Evolutionary conservation across 1,140 invertebrate genomes (phyloP).

Genomic region (Metaphire vulgaris): DNA sequence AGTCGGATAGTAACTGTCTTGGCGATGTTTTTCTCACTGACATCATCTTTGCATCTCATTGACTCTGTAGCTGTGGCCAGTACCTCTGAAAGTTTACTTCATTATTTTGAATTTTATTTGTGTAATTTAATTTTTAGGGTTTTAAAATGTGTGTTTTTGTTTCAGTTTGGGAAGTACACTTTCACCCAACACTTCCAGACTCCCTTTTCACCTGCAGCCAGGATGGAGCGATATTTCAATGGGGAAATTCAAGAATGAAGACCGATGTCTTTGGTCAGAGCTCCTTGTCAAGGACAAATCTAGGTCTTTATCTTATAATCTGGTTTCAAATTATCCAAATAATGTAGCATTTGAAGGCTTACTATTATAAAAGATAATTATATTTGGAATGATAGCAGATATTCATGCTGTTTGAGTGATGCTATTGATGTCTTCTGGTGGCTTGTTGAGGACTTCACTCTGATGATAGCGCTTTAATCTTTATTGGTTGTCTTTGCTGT

Average conservation of each 20-base stretch:
- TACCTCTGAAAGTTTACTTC: not conserved
- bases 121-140: not conserved
- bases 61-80: not conserved
- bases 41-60: not conserved
- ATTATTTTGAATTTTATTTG: not conserved
- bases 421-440: not conserved
- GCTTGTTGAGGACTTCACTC: not conserved
- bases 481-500: not conserved
- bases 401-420: too few relatives aligned
- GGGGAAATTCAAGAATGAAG: constrained; percentile 55
- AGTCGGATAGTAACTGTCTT: constrained; percentile 56
- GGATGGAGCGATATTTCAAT: constrained; percentile 77
- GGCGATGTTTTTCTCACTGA: not conserved
- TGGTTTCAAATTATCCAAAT: not conserved
- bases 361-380: too few relatives aligned
- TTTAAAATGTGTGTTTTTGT: constrained; percentile 26
- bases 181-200: constrained; percentile 72
- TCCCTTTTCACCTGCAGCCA: constrained; percentile 72
- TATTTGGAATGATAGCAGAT: too few relatives aligned
- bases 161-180: constrained; percentile 69
- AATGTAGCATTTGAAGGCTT: not conserved
- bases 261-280: not conserved
- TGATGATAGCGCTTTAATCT: not conserved
- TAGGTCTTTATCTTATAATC: not conserved
- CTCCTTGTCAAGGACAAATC: not conserved